These are phyloP conservation scores for Polymixis lichenea DNA, from an alignment of 2,888 invertebrate genomes.

Conservation along the genomic window DNA sequence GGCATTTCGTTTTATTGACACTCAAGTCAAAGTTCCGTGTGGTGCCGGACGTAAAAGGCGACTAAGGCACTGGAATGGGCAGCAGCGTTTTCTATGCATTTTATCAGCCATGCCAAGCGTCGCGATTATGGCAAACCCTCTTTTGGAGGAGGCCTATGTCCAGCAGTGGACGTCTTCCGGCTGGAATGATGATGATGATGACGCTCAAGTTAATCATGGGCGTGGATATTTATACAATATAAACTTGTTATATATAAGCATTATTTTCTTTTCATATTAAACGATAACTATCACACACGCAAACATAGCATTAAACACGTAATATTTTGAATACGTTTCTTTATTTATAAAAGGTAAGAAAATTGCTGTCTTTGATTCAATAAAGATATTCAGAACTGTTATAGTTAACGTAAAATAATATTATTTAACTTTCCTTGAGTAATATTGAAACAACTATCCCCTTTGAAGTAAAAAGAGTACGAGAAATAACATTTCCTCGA, in stretches of 20 bases:
- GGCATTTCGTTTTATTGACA: no score
- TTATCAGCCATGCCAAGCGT: no score
- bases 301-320: background rate
- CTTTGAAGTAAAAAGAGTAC: slow-evolving; percentile 43
- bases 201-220: no score
- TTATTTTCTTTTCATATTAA: background rate
- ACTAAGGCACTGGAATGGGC: no score
- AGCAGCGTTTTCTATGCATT: no score
- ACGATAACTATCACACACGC: background rate
- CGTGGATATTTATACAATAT: background rate
- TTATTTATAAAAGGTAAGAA: background rate
- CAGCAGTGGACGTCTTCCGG: no score
- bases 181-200: no score
- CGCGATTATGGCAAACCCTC: no score
- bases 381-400: background rate
- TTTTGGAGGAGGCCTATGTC: no score
- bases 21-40: no score
- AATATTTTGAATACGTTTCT: background rate
- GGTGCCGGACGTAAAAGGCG: no score
- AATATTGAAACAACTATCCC: slow-evolving; percentile 29
- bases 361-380: background rate
- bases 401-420: background rate
- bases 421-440: slow-evolving; percentile 14
- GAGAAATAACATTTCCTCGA: slow-evolving; percentile 40
- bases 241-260: background rate